Evolutionary conservation across 2,888 invertebrate genomes (phyloP).

Genomic region (Cabera pusaria): DNA sequence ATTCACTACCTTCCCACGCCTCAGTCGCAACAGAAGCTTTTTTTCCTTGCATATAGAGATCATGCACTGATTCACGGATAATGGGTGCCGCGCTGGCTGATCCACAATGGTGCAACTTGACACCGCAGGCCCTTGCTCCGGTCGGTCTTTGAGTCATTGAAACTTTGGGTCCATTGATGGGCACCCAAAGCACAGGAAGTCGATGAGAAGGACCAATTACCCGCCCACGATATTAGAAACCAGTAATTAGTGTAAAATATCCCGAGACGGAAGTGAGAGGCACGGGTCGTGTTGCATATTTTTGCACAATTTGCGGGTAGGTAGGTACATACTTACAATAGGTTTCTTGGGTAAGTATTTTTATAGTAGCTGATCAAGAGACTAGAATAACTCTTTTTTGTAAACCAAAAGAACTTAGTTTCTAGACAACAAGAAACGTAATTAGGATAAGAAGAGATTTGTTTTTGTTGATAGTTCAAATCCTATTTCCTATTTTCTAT

Average conservation of each 20-base stretch:
- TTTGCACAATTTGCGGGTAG: too few relatives aligned
- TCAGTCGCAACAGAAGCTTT: conserved; percentile 19
- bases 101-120: conserved; percentile 65
- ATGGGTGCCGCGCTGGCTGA: conserved; percentile 67
- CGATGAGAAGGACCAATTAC: conserved; percentile 77
- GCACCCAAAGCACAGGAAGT: conserved; percentile 78
- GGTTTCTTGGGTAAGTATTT: too few relatives aligned
- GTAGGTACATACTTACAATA: too few relatives aligned
- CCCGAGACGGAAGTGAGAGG: conserved; percentile 61
- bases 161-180: conserved; percentile 49
- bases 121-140: conserved; percentile 64
- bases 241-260: conserved; percentile 79
- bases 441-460: too few relatives aligned
- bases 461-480: too few relatives aligned
- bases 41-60: conserved; percentile 36
- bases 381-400: too few relatives aligned
- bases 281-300: conserved; percentile 28
- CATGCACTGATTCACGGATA: conserved; percentile 34
- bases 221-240: conserved; percentile 79
- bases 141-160: conserved; percentile 40
- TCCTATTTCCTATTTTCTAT: too few relatives aligned
- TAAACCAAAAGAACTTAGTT: too few relatives aligned
- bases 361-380: too few relatives aligned
- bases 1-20: conserved; percentile 27
- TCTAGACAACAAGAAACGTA: too few relatives aligned